phyloP scores from a whole-genome alignment of 2,113 vertebrate species.

The Stegastes partitus region DNA sequence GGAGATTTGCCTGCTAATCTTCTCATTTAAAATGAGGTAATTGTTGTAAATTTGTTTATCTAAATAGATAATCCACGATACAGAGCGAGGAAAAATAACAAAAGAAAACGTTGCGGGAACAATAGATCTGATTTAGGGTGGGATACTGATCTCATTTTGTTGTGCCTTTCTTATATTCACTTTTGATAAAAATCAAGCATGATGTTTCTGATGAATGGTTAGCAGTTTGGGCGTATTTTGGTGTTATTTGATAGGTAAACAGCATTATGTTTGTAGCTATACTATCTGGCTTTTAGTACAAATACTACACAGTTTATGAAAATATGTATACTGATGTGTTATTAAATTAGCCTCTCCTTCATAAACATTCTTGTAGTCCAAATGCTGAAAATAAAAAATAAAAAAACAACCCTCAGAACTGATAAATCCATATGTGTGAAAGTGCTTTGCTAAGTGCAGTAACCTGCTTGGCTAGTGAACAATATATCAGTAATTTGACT shows the following conservation, averaged over 20 bases:
- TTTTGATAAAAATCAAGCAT: conserved; percentile 73
- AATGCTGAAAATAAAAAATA: no score
- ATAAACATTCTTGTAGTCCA: conserved; percentile 48
- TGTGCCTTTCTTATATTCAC: conserved; percentile 80
- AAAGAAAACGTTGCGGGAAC: conserved; percentile 34
- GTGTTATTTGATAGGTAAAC: conserved; percentile 59
- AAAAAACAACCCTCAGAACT: conserved; percentile 28
- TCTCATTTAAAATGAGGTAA: conserved; percentile 67
- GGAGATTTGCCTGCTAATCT: conserved; percentile 61
- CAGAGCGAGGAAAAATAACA: conserved; percentile 1
- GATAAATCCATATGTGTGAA: conserved; percentile 56
- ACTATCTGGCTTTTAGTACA: conserved; percentile 67
- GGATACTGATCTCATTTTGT: conserved; percentile 74
- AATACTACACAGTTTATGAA: conserved; percentile 54
- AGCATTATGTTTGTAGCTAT: conserved; percentile 64
- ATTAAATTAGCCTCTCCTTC: conserved; percentile 50
- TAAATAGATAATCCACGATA: conserved; percentile 37
- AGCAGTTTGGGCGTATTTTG: conserved; percentile 56
- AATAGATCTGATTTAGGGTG: conserved; percentile 57
- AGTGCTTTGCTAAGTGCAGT: conserved; percentile 69
- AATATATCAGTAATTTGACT: conserved; percentile 41
- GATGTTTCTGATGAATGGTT: conserved; percentile 56
- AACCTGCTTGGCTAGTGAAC: conserved; percentile 56
- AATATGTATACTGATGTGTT: conserved; percentile 58
- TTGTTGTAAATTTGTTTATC: conserved; percentile 54